Evolutionary conservation across 1,140 invertebrate species (phyloP), one percentile per base, ranked within the genome.

Genomic region (Cotesia vestalis): DNA sequence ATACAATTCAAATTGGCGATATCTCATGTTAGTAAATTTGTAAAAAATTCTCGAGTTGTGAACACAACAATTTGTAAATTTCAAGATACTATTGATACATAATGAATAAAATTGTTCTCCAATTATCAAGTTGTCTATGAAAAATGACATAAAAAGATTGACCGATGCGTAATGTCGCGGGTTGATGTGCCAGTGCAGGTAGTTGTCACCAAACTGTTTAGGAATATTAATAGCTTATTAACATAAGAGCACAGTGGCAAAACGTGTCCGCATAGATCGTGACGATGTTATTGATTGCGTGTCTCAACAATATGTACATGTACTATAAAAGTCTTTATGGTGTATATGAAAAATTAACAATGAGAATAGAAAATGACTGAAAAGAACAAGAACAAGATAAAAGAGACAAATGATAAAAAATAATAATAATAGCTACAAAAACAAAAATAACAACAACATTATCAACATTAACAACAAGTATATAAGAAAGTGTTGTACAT

Each of bases 211-310:
- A 71, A 72, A 75, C 72, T 75, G 75, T 73, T 68, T 75, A 78
- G 75, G 83, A 85, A 85, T 84, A 85, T 84, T 84, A 84, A 85
- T 77, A 75, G 78, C 76, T 78, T 73, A 84, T 84, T 84, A 84
- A 77, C 80, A 85, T 81, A 82, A 84, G 78, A 80, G 79, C 78
- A 83, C 78, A 79, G 77, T 75, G 77, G 77, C 77, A 79, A 82
- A 46, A 80, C 80, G 78, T 82, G 83, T 82, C 80, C 76, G 78
- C 69, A 62, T 72, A 57, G 79, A 81, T 85, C 83, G 83, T 85
- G 83, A 84, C 80, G 82, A 81, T 82, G 79, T 84, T 85, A 85
- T 85, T 83, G 83, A 85, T 85, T 82, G 80, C 69, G 75, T 79
- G 73, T 71, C 70, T 72, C 46, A 67, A 52, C 20, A 11, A 66